phyloP scores from a whole-genome alignment of 2,797 vertebrate species.

The Alfaro cultratus region DNA sequence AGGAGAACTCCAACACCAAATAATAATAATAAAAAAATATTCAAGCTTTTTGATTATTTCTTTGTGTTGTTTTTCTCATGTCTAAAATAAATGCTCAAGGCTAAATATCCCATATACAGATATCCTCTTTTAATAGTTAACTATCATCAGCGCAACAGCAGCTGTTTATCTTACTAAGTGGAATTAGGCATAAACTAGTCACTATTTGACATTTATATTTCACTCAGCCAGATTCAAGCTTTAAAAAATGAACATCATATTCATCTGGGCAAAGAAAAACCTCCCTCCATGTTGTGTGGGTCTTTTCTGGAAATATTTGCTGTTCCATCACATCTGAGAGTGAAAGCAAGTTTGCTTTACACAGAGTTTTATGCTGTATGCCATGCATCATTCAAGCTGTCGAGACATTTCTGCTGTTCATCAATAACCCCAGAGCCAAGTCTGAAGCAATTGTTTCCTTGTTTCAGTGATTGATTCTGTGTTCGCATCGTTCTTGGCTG shows the following conservation, averaged over 20 bases:
- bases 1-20: too few relatives aligned
- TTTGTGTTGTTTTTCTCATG: too few relatives aligned
- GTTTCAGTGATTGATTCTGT: not conserved
- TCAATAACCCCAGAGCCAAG: not conserved
- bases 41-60: too few relatives aligned
- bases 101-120: not conserved
- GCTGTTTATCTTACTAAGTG: not conserved
- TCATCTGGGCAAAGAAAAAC: not conserved
- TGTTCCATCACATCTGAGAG: not conserved
- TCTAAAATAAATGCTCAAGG: too few relatives aligned
- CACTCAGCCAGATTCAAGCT: not conserved
- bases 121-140: not conserved
- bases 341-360: not conserved
- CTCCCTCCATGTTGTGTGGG: not conserved
- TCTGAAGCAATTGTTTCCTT: not conserved
- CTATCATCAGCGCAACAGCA: not conserved
- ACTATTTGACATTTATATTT: not conserved
- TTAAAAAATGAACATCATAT: not conserved
- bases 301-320: not conserved
- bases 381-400: constrained; percentile 2
- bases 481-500: constrained; percentile 3
- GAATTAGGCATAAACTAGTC: not conserved
- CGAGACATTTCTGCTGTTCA: not conserved
- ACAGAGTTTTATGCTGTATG: not conserved
- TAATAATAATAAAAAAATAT: too few relatives aligned